Evolutionary conservation across 2,113 vertebrate genomes (phyloP).

Genomic region (Parus major): DNA sequence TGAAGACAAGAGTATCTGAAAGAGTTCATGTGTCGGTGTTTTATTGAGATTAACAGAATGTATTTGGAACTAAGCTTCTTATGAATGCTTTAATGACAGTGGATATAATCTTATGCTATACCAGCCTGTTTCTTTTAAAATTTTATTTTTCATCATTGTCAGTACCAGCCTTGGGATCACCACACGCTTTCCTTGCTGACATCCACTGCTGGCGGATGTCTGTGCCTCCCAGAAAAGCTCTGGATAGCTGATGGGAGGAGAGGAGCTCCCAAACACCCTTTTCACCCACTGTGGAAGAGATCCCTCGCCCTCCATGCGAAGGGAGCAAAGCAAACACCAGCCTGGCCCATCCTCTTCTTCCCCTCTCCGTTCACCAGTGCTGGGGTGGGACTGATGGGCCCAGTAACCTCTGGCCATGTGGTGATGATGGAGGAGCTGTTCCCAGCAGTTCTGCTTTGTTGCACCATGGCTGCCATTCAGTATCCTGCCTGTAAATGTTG

Average conservation of each 20-base stretch:
- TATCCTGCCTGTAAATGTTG: fast-evolving
- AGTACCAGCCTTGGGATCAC: not conserved
- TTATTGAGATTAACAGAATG: not conserved
- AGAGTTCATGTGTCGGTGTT: not conserved
- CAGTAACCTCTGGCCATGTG: not conserved
- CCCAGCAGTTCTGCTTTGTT: not conserved
- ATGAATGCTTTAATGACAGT: not conserved
- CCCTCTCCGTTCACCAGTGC: fast-evolving
- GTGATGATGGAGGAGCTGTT: not conserved
- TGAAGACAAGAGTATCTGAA: not conserved
- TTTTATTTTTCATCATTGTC: not conserved
- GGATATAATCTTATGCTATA: not conserved
- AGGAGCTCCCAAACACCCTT: not conserved
- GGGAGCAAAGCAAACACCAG: not conserved
- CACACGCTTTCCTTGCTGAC: not conserved
- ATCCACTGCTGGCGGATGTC: fast-evolving
- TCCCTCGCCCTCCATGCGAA: not conserved
- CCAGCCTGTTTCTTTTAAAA: not conserved
- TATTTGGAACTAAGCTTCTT: not conserved
- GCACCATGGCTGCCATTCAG: fast-evolving
- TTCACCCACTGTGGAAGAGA: fast-evolving
- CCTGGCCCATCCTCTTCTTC: not conserved
- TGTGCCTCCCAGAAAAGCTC: not conserved
- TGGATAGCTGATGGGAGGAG: not conserved
- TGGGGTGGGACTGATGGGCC: not conserved